These are phyloP conservation scores for Apamea epomidion DNA, from an alignment of 2,888 invertebrate genomes.

Conservation along the genomic window DNA sequence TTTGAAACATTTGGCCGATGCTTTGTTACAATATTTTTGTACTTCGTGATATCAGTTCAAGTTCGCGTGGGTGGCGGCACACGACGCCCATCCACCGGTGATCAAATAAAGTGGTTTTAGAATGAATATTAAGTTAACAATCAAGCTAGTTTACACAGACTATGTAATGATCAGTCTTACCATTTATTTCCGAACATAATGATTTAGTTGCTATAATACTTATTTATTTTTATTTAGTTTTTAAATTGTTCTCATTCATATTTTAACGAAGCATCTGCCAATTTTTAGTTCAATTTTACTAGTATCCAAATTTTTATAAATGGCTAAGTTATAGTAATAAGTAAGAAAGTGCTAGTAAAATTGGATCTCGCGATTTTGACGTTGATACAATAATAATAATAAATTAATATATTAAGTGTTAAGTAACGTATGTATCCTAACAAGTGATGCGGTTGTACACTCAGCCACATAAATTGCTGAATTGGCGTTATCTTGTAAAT, in stretches of 20 bases:
- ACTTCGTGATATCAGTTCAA: conserved; percentile 54
- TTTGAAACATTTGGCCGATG: conserved; percentile 78
- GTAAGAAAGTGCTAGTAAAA: conserved; percentile 76
- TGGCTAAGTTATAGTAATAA: conserved; percentile 67
- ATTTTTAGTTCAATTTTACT: conserved; percentile 78
- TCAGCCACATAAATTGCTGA: conserved; percentile 69
- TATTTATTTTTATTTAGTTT: conserved; percentile 61
- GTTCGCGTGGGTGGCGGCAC: conserved; percentile 52
- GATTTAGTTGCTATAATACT: conserved; percentile 45
- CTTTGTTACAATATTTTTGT: conserved; percentile 73
- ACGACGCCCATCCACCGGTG: conserved; percentile 44
- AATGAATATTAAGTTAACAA: conserved; percentile 51
- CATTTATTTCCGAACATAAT: conserved; percentile 47
- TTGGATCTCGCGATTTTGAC: conserved; percentile 79
- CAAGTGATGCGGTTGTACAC: conserved; percentile 78
- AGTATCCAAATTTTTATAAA: conserved; percentile 73
- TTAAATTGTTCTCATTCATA: conserved; percentile 45
- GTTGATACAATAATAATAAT: conserved; percentile 83
- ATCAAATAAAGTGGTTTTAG: conserved; percentile 53
- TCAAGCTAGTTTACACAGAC: conserved; percentile 29
- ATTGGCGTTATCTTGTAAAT: conserved; percentile 66
- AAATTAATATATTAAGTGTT: conserved; percentile 85
- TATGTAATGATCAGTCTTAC: conserved; percentile 32
- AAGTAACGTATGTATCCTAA: conserved; percentile 85
- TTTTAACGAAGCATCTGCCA: conserved; percentile 75